These are phyloP conservation scores for Ophion ventricosus DNA, from an alignment of 2,888 invertebrate genomes.

Conservation along the genomic window DNA sequence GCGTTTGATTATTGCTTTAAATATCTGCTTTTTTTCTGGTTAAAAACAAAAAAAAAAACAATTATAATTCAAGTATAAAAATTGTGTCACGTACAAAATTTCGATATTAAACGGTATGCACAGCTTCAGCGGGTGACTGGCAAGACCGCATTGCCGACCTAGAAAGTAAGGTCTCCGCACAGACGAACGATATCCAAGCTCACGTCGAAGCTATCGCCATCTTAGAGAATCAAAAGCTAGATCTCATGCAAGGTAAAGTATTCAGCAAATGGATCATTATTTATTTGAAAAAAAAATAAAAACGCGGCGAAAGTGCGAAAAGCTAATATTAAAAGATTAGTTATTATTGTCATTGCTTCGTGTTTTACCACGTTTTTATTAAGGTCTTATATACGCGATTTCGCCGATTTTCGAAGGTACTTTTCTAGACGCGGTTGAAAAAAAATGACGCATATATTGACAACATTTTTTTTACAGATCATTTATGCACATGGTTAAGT, in stretches of 20 bases:
- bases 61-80: slow-evolving; percentile 37
- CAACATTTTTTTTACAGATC: too few relatives aligned
- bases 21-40: slow-evolving; percentile 30
- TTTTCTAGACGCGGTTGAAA: too few relatives aligned
- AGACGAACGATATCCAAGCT: slow-evolving; percentile 83
- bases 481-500: too few relatives aligned
- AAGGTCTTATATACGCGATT: too few relatives aligned
- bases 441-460: too few relatives aligned
- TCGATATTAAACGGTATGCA: slow-evolving; percentile 78
- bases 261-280: background rate
- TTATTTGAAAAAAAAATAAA: slow-evolving; percentile 9
- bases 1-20: slow-evolving; percentile 32
- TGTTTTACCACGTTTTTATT: too few relatives aligned
- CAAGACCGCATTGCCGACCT: slow-evolving; percentile 79
- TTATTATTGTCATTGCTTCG: too few relatives aligned
- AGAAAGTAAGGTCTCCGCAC: slow-evolving; percentile 79
- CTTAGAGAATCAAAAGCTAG: slow-evolving; percentile 88
- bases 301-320: background rate
- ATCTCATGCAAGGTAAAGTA: slow-evolving; percentile 86
- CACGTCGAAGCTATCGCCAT: slow-evolving; percentile 86
- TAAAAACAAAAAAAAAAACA: too few relatives aligned
- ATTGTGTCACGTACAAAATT: slow-evolving; percentile 69
- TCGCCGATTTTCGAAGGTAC: too few relatives aligned
- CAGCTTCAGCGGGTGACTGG: slow-evolving; percentile 80
- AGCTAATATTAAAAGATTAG: too few relatives aligned